These are phyloP conservation scores for Mycalesis mineus DNA, from an alignment of 2,888 invertebrate genomes.

Conservation along the genomic window DNA sequence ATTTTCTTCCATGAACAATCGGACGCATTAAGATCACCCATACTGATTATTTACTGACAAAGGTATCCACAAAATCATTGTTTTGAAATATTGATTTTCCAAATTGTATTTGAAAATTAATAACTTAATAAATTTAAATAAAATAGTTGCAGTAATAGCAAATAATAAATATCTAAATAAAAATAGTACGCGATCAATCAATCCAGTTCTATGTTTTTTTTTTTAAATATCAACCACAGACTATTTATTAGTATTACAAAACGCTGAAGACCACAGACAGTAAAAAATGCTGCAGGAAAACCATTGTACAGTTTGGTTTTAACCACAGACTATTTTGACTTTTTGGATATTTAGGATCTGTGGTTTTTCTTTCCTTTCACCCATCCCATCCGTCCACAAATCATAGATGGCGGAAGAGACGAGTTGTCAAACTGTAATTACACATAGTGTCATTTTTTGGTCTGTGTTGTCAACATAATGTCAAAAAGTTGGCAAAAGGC, in stretches of 20 bases:
- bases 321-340: background rate
- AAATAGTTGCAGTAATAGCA: no score
- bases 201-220: no score
- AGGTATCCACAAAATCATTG: slow-evolving; percentile 71
- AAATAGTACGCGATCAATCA: slow-evolving; percentile 5
- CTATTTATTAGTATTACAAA: no score
- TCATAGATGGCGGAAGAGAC: slow-evolving; percentile 23
- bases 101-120: slow-evolving; percentile 7
- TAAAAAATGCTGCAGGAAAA: no score
- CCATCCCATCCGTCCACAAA: no score
- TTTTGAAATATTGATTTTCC: slow-evolving; percentile 27
- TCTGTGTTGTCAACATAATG: slow-evolving; percentile 31
- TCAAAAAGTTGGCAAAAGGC: slow-evolving; percentile 66
- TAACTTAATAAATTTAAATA: background rate
- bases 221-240: no score
- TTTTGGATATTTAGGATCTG: background rate
- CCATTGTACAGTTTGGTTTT: no score
- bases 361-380: no score
- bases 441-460: no score
- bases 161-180: background rate
- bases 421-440: slow-evolving; percentile 32
- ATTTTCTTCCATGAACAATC: slow-evolving; percentile 70
- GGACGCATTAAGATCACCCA: slow-evolving; percentile 62
- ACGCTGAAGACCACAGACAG: no score
- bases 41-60: slow-evolving; percentile 72